phyloP scores from a whole-genome alignment of 2,888 invertebrate genomes.

The Drosophila nr. fundita region DNA sequence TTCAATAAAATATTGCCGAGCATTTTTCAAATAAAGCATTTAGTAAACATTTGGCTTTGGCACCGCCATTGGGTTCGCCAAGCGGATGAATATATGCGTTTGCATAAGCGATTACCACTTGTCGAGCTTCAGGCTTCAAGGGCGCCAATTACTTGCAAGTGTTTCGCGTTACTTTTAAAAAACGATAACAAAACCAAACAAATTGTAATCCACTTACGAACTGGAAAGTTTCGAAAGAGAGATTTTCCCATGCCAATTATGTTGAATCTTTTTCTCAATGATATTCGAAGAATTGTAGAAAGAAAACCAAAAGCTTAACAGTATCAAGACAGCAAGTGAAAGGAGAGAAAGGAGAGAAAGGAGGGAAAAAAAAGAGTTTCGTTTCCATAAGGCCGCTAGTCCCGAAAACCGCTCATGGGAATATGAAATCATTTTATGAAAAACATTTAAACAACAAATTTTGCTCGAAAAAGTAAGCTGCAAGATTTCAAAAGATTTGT shows the following conservation, averaged over 20 bases:
- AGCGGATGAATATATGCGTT: not conserved
- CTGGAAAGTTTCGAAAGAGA: not conserved
- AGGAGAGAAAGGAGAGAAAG: not conserved
- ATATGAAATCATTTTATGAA: not conserved
- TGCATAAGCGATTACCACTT: constrained; percentile 16
- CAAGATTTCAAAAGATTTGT: not conserved
- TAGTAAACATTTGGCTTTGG: constrained; percentile 33
- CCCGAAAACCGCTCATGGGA: not conserved
- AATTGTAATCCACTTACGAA: not conserved
- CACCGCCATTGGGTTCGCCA: not conserved
- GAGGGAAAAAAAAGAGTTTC: not conserved
- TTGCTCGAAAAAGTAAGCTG: not conserved
- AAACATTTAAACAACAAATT: not conserved
- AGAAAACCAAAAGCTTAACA: too few relatives aligned
- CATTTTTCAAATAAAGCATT: constrained; percentile 55
- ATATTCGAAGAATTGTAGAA: not conserved
- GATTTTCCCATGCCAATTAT: not conserved
- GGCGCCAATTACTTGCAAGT: not conserved
- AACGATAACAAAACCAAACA: not conserved
- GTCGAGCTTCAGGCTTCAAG: constrained; percentile 5
- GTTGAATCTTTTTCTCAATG: not conserved
- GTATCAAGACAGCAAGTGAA: not conserved
- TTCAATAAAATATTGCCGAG: constrained; percentile 50
- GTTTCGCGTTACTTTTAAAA: not conserved
- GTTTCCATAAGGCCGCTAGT: not conserved